Conservation (phyloP, 2,797 vertebrate species). For the Megaceryle alcyon region DNA sequence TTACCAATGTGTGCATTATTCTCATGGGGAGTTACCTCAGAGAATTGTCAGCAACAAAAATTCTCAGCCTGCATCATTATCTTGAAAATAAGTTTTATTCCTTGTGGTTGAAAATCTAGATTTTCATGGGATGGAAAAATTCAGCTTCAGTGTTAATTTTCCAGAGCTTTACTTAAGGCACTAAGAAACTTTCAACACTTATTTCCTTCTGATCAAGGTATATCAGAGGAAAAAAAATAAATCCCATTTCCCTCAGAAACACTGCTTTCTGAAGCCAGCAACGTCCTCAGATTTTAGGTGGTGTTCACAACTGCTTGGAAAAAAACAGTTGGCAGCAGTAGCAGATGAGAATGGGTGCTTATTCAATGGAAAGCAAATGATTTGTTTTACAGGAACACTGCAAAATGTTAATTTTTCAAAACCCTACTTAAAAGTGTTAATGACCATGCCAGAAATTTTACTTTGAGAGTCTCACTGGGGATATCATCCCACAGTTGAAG, state of each 20-base stretch:
- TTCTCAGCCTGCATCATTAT: background rate
- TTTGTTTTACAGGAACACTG: background rate
- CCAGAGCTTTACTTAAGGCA: background rate
- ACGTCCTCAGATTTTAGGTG: background rate
- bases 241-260: background rate
- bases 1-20: background rate
- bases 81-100: slow-evolving; percentile 14
- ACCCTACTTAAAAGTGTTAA: background rate
- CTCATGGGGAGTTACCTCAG: background rate
- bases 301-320: background rate
- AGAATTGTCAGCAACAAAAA: background rate
- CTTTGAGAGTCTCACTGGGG: background rate
- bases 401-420: slow-evolving; percentile 2
- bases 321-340: background rate
- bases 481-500: background rate
- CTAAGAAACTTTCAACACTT: background rate
- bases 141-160: background rate
- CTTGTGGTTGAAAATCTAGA: background rate
- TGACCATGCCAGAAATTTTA: background rate
- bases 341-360: background rate
- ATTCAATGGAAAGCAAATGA: background rate
- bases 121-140: background rate
- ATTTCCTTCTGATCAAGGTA: background rate
- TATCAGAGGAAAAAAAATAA: background rate
- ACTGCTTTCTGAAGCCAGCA: background rate